Evolutionary conservation across 1,140 invertebrate species (phyloP), one percentile per base, ranked within the genome.

Genomic region (Tetranychus cinnabarinus): DNA sequence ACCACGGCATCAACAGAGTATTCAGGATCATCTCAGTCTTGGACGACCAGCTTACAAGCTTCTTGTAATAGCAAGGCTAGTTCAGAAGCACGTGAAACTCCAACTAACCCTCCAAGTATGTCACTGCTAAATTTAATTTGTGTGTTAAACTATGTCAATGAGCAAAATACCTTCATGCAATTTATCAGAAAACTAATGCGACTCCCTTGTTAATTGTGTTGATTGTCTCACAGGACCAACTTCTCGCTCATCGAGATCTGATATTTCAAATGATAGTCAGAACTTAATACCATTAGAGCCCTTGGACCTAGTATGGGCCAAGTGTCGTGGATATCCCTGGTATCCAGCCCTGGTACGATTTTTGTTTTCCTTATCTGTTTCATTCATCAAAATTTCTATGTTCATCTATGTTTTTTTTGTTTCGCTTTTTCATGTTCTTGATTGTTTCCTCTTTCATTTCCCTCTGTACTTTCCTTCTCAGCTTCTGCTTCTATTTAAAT

Each of bases 301-400:
- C 1, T 72, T 95, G 33, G 88, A 93, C 71, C 77, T 95, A 8
- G 90, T 96, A 1, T 97, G 91, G 91, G 90, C 90, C 1, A 95
- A 95, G 70, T 95, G 88, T 76, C 79, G 89, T 62, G 90, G 89
- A 3, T 93, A 92, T 74, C 89, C 89, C 4, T 95, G 89, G 88
- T 95, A 95, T 75, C 91, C 91, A 45, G 91, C 90, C 1, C 74
- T 97, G 58, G 78, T 80, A 69, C 58, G 39, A 33, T 39, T 37
- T 39, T 15, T 61, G 2, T 61, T 35, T 57, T 33, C 33, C 23
- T 23, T 23, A 47, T 47, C n/a, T 47, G n/a, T 47, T 47, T 23
- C 23, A 23, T 23, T 23, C 23, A 47, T 12, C n/a, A 61, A 45
- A 56, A 33, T 23, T 56, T 56, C 12, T n/a, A 42, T 62, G 1